Evolutionary conservation across 1,140 invertebrate genomes (phyloP).

Genomic region (Asbolus verrucosus): DNA sequence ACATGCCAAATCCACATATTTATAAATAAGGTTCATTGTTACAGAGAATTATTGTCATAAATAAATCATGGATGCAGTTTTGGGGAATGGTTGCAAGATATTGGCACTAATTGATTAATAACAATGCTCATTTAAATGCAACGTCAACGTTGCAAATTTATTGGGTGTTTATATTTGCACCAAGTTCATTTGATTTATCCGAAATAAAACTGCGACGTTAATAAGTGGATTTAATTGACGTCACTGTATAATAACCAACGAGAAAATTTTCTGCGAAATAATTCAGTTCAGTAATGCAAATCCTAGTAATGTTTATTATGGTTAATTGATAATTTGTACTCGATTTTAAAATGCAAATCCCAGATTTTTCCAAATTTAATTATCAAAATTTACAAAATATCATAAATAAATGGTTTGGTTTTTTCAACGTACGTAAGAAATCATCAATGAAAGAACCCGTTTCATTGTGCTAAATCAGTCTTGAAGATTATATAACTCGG

Average conservation of each 20-base stretch:
- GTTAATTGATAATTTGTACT: slow-evolving; percentile 10
- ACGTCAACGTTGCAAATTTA: no score
- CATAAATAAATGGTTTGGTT: no score
- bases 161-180: no score
- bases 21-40: slow-evolving; percentile 10
- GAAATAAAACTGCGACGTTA: slow-evolving; percentile 6
- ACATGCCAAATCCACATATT: slow-evolving; percentile 6
- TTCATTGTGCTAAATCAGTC: no score
- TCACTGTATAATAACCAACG: slow-evolving; percentile 11
- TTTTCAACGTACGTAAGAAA: no score
- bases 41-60: slow-evolving; percentile 5
- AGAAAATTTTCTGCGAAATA: slow-evolving; percentile 36
- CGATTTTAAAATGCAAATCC: background rate
- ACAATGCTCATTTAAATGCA: no score
- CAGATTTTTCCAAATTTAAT: no score
- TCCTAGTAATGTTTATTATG: slow-evolving; percentile 6
- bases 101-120: background rate
- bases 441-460: no score
- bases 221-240: slow-evolving; percentile 27
- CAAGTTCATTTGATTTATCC: background rate
- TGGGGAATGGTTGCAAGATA: no score
- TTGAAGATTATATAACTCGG: no score
- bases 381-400: no score
- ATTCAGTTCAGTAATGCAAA: slow-evolving; percentile 12
- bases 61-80: slow-evolving; percentile 12